Evolutionary conservation across 2,797 vertebrate species (phyloP), one percentile per base, ranked within the genome.

Genomic region (Rhinatrema bivittatum): DNA sequence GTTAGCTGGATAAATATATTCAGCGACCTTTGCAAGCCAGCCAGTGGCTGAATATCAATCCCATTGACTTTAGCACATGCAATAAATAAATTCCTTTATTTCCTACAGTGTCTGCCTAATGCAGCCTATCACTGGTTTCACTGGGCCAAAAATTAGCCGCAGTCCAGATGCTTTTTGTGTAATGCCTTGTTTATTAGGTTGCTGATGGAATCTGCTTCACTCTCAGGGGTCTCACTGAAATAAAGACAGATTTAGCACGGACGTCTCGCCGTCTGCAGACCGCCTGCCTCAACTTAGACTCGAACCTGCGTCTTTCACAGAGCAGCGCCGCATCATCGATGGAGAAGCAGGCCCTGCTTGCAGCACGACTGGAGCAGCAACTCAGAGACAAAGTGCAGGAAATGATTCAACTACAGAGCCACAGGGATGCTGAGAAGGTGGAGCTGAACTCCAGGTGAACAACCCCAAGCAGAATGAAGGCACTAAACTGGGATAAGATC

Each of bases 361-460:
- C 40, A 2, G 74, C 73, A 2, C 53, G 23, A 1, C 63, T 83
- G 46, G 79, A 88, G 50, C 75, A 41, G 36, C 82, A 82, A 61
- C 74, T 91, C 15, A 82, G 47, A 34, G 80, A 80, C 20, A 86
- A 80, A 47, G 73, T 84, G n/a, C 78, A 14, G 29, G 89, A 91
- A 40, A 74, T 68, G 65, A 84, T 87, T 62, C 81, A 86, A 45
- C 60, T 87, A 11, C 90, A 89, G 73, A 68, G 74, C 5, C 43
- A 19, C 36, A 87, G 87, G 76, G 86, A 88, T 5, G 49, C 74
- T 1, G 88, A 91, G 62, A 90, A 86, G 68, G 76, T 76, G 2
- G 72, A 68, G 5, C 81, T 91, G 13, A 86, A 79, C 58, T 83
- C 85, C 51, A 90, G 88, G 91, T 91, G 48, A 25, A 60, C 29